These are phyloP conservation scores for Cotesia vestalis DNA, from an alignment of 1,140 invertebrate genomes.

Conservation along the genomic window DNA sequence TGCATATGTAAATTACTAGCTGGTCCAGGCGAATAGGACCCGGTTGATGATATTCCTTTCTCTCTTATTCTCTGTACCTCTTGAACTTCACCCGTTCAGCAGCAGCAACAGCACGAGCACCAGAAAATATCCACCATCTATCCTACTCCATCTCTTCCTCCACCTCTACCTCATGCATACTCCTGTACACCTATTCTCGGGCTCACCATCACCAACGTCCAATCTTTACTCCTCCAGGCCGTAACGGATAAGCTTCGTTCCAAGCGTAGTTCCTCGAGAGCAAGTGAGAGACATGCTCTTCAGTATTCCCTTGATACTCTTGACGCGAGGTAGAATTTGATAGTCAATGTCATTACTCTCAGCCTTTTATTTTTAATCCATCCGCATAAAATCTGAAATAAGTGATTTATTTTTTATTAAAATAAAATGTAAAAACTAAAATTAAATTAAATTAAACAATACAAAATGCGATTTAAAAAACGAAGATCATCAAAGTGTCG, in stretches of 20 bases:
- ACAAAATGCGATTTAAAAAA: constrained; percentile 48
- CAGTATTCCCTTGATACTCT: constrained; percentile 29
- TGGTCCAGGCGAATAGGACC: constrained; percentile 47
- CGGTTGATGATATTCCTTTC: constrained; percentile 35
- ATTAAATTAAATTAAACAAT: background rate
- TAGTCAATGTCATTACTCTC: background rate
- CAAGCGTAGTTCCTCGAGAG: constrained; percentile 37
- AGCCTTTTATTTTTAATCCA: too few relatives aligned
- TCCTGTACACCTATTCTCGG: background rate
- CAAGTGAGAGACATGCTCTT: constrained; percentile 12
- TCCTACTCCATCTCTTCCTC: background rate
- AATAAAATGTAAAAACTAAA: background rate
- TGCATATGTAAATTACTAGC: constrained; percentile 49
- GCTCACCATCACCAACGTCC: constrained; percentile 19
- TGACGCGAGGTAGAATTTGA: background rate
- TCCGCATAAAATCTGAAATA: too few relatives aligned
- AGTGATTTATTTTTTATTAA: background rate
- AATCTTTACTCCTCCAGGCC: constrained; percentile 36
- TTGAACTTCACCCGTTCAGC: background rate
- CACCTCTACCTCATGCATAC: background rate
- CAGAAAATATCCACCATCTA: background rate
- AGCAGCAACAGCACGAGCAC: constrained; percentile 27
- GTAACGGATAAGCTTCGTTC: constrained; percentile 39
- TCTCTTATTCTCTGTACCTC: constrained; percentile 38
- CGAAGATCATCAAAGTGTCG: constrained; percentile 40